Conservation (phyloP, 2,888 invertebrate species). For the Eremobia ochroleuca region DNA sequence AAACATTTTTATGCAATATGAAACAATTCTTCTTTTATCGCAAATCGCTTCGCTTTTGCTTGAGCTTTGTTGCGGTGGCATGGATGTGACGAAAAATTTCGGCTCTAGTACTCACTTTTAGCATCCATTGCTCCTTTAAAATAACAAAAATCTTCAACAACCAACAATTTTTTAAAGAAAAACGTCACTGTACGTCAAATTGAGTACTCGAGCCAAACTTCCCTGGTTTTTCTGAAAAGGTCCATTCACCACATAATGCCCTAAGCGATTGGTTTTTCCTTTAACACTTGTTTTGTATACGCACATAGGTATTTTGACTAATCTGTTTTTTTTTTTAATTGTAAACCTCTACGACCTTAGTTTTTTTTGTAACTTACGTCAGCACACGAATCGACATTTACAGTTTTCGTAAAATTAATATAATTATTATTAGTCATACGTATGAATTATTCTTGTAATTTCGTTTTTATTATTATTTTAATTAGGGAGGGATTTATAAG, state of each 20-base stretch:
- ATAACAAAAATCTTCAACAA: not conserved
- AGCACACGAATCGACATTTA: conserved; percentile 66
- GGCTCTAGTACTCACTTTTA: conserved; percentile 47
- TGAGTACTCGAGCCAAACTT: conserved; percentile 50
- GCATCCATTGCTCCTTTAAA: conserved; percentile 47
- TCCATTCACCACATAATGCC: conserved; percentile 82
- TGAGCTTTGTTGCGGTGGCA: conserved; percentile 85
- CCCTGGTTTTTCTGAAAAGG: conserved; percentile 44
- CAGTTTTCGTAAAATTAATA: not conserved
- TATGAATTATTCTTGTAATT: not conserved
- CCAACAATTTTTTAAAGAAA: not conserved
- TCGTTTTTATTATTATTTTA: not conserved
- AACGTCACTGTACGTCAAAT: conserved; percentile 26
- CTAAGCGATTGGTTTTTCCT: conserved; percentile 87
- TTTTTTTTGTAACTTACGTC: conserved; percentile 66
- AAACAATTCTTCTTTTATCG: conserved; percentile 69
- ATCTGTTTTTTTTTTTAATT: conserved; percentile 77
- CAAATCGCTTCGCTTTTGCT: conserved; percentile 89
- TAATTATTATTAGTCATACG: not conserved
- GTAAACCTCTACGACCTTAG: conserved; percentile 68
- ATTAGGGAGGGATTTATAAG: not conserved
- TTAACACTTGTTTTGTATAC: conserved; percentile 90
- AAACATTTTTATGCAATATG: conserved; percentile 51
- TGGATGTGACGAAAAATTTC: conserved; percentile 75
- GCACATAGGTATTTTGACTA: conserved; percentile 85